Percentiles rank a stretch among this genome's conserved stretches.
Evolutionary conservation across 2,797 vertebrate species (phyloP).

Genomic region (Pogoniulus pusillus): DNA sequence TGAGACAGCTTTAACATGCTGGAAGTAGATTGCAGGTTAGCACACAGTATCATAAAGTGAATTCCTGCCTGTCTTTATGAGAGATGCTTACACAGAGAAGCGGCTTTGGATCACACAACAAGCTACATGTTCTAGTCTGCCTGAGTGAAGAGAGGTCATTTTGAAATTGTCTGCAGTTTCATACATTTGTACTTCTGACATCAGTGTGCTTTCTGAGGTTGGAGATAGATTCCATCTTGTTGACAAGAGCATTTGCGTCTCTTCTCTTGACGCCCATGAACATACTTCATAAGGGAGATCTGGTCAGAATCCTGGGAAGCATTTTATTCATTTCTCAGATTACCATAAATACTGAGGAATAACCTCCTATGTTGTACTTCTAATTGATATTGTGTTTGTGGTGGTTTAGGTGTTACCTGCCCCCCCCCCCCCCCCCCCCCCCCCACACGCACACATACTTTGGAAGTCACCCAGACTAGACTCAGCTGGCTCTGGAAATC

Average conservation of each 20-base stretch:
- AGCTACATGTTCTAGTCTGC: background rate
- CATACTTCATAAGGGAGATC: background rate
- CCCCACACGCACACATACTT: too few relatives aligned
- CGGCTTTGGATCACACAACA: background rate
- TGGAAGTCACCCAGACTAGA: too few relatives aligned
- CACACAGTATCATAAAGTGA: rapidly evolving
- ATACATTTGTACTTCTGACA: background rate
- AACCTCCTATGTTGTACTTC: background rate
- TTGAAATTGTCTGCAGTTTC: background rate
- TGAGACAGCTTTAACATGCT: background rate
- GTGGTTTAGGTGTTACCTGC: too few relatives aligned
- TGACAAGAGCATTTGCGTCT: background rate
- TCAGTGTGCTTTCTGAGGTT: constrained; percentile 3
- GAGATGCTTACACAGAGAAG: background rate
- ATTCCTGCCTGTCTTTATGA: background rate
- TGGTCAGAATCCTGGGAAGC: background rate
- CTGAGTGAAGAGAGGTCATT: background rate
- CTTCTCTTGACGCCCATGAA: background rate
- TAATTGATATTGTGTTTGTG: background rate
- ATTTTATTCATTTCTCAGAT: constrained; percentile 46
- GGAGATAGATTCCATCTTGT: constrained; percentile 26
- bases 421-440: too few relatives aligned
- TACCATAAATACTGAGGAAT: constrained; percentile 37
- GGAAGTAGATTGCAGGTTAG: background rate
- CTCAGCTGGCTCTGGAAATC: too few relatives aligned